A percentile compares a stretch with the other conserved stretches of the same genome.
Conservation (phyloP, 2,888 invertebrate species). For the Ommatoiulus sabulosus region DNA sequence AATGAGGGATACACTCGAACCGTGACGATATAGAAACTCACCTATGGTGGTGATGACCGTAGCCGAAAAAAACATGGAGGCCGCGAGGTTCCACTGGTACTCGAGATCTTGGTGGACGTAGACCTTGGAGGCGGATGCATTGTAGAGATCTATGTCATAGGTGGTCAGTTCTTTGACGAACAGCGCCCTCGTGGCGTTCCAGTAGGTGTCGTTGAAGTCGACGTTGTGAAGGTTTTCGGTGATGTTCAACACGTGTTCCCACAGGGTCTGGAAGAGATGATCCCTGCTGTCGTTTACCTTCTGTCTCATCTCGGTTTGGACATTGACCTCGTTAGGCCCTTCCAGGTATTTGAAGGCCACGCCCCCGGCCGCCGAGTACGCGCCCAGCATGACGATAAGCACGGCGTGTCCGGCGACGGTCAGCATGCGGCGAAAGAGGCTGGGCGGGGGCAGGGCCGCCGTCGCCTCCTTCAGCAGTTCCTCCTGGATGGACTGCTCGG, state of each 20-base stretch:
- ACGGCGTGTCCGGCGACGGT: slow-evolving; percentile 76
- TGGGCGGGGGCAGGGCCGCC: slow-evolving; percentile 31
- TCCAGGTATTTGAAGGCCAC: slow-evolving; percentile 69
- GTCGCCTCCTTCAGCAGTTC: neutral
- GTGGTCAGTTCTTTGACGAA: slow-evolving; percentile 62
- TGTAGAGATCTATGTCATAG: slow-evolving; percentile 74
- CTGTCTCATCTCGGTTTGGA: neutral
- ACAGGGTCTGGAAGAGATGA: neutral
- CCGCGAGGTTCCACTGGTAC: slow-evolving; percentile 79
- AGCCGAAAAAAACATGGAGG: slow-evolving; percentile 89
- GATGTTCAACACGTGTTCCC: neutral
- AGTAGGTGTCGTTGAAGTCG: slow-evolving; percentile 54
- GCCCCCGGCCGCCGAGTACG: slow-evolving; percentile 83
- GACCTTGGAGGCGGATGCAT: slow-evolving; percentile 78
- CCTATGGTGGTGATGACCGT: slow-evolving; percentile 93
- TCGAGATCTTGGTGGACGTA: slow-evolving; percentile 59
- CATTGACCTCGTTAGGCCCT: slow-evolving; percentile 53
- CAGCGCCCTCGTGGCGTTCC: neutral
- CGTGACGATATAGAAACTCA: slow-evolving; percentile 66
- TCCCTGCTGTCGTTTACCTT: neutral
- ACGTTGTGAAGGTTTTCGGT: slow-evolving; percentile 62
- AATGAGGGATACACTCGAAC: no score
- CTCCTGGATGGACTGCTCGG: neutral
- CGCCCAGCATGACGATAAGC: slow-evolving; percentile 79
- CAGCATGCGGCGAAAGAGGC: slow-evolving; percentile 55